Evolutionary conservation across 2,888 invertebrate genomes (phyloP), one percentile per base, ranked within the genome.

Genomic region (Brenthis daphne): DNA sequence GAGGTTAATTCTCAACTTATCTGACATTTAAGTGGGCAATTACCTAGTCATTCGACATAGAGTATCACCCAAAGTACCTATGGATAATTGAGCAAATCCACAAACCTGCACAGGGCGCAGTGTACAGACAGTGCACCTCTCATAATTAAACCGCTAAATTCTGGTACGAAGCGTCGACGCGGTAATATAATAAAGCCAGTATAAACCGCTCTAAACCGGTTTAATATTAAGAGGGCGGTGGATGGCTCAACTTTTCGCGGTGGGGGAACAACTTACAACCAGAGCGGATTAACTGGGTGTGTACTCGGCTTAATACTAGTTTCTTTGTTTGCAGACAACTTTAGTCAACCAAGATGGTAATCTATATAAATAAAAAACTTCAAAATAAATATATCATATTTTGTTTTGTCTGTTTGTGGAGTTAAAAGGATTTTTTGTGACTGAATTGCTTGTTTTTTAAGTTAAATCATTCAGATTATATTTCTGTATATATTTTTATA

Each of bases 171-270:
- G 77, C 85, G 87, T 83, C 86, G 86, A 85, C 87, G 85, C 85
- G 87, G 84, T 91, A 89, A 90, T 91, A 89, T 89, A 89, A 89
- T 90, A 88, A 89, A 91, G 86, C 89, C 87, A 82, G 86, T 81
- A 84, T 88, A 87, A 88, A 89, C 88, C 88, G 80, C 85, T 84
- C 82, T 87, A 85, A 90, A 88, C 87, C 83, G 82, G 88, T 89
- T 89, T 89, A 89, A 89, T 89, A 89, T 89, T 86, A 85, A 86
- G 86, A 83, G 85, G 80, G 83, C 80, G 78, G 75, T 64, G 75
- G 74, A 83, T 82, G 80, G 83, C 82, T 85, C 83, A 86, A 87
- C 85, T 88, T 88, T 85, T 82, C 83, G 85, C 83, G 84, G 82
- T 79, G 79, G 81, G 82, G 82, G 80, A 71, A 72, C 74, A 74